Base-by-base conservation (phyloP, 1,140 invertebrate genomes). In the Diorhabda sublineata region DNA sequence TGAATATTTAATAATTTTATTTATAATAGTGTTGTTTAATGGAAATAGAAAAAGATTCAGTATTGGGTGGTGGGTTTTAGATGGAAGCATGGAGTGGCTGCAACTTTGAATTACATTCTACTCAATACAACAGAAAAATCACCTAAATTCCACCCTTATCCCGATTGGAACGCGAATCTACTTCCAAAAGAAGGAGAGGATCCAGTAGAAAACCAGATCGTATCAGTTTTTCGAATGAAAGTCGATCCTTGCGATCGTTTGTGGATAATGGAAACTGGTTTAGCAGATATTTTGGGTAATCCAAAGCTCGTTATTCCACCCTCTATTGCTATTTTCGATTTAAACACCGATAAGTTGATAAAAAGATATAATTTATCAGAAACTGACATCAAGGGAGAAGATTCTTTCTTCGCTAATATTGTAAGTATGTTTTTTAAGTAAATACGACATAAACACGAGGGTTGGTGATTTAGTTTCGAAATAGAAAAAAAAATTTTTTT, bases 201-300 rank as follows among this genome's bases (percentile, higher is more conserved):
- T 69, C 66, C 76, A 69, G 9, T 80, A 78, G 71, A 81, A 69
- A 64, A 82, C 77, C n/a, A 69, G 9, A 82, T 86, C 4, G 77
- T 85, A 4, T 86, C 84, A 7, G 78, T 82, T 0, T 85, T 86
- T 74, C 84, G 88, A 67, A 82, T 88, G 43, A 84, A 85, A 69
- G 84, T 89, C 9, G 91, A 92, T 78, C 82, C 82, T 2, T 92
- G 90, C 71, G 89, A 91, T 78, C 84, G 91, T 61, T 81, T 92
- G 6, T 92, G 91, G 91, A 88, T 89, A 43, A 83, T 92, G 76
- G 91, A 92, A 77, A 88, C 88, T 7, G 90, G 90, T n/a, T 76
- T 91, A 43, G 86, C 88, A 68, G 89, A 92, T 79, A 89, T 92
- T 78, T 81, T 89, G 58, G 90, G 87, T 74, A 81, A 85, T 64